phyloP scores from a whole-genome alignment of 2,888 invertebrate species.

The Eledona agricola region DNA sequence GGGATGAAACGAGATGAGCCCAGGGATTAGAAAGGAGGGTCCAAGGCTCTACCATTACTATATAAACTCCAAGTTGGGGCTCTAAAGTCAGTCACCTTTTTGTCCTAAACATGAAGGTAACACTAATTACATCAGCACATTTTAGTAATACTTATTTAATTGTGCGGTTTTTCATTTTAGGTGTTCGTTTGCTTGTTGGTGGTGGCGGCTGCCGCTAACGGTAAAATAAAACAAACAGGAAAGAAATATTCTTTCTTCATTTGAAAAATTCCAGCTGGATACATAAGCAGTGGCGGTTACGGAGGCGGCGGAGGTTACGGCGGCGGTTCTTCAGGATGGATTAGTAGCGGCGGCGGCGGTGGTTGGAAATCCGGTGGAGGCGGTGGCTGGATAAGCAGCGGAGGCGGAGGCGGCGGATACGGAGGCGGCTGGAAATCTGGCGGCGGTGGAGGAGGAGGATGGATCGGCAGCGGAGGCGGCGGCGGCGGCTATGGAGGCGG shows the following conservation, averaged over 20 bases:
- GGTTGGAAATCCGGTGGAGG: conserved; percentile 34
- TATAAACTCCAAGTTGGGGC: conserved; percentile 36
- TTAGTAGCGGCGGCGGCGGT: conserved; percentile 31
- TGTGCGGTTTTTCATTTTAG: conserved; percentile 45
- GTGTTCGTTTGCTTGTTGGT: conserved; percentile 52
- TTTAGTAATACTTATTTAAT: conserved; percentile 27
- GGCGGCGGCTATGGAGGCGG: conserved; percentile 34
- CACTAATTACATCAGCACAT: conserved; percentile 4
- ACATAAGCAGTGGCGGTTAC: conserved; percentile 34
- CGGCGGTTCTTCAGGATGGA: conserved; percentile 37
- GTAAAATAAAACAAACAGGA: too few relatives aligned
- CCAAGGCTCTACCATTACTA: conserved; percentile 37
- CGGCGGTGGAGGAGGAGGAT: conserved; percentile 33
- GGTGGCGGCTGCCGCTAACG: conserved; percentile 45
- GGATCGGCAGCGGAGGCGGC: conserved; percentile 28
- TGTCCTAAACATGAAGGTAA: conserved; percentile 39
- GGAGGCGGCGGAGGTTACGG: conserved; percentile 36
- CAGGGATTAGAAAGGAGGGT: conserved; percentile 41
- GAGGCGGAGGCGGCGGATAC: conserved; percentile 18
- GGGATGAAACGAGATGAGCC: conserved; percentile 35
- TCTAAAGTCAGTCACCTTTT: conserved; percentile 41
- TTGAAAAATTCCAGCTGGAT: conserved; percentile 40
- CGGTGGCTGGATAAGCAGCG: conserved; percentile 16
- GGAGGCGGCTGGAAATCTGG: conserved; percentile 39
- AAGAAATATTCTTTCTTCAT: too few relatives aligned